Evolutionary conservation across 2,113 vertebrate species (phyloP).

Genomic region (Natator depressus): DNA sequence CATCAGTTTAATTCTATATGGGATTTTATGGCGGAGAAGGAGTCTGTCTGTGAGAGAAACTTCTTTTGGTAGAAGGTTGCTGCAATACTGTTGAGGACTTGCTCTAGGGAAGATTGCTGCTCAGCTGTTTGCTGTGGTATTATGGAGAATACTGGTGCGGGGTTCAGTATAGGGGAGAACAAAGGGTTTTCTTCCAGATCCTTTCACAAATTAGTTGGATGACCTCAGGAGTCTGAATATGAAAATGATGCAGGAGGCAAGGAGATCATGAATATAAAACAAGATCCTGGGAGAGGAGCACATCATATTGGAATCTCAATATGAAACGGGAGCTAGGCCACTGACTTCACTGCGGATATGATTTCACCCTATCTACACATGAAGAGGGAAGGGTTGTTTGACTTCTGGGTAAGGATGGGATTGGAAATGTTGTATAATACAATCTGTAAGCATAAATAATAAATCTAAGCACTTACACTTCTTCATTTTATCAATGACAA

Average conservation of each 20-base stretch:
- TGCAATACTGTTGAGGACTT: not conserved
- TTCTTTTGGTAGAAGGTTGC: accelerated
- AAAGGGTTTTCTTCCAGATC: not conserved
- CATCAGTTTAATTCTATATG: not conserved
- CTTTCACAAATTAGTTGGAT: not conserved
- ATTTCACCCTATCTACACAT: not conserved
- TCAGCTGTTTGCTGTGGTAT: not conserved
- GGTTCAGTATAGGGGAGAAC: not conserved
- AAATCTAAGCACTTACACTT: not conserved
- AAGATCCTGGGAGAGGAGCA: not conserved
- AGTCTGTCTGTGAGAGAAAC: not conserved
- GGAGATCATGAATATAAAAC: not conserved
- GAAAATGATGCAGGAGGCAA: not conserved
- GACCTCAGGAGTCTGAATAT: not conserved
- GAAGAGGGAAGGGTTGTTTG: not conserved
- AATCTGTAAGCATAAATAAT: not conserved
- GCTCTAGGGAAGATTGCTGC: not conserved
- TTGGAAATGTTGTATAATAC: not conserved
- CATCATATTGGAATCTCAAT: not conserved
- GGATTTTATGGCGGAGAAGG: not conserved
- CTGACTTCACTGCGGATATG: not conserved
- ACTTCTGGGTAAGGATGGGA: not conserved
- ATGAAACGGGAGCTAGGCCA: not conserved
- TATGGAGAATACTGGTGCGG: not conserved
- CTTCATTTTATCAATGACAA: not conserved